Conservation (phyloP, 2,888 invertebrate genomes). For the Melikaiella ostensackeni region DNA sequence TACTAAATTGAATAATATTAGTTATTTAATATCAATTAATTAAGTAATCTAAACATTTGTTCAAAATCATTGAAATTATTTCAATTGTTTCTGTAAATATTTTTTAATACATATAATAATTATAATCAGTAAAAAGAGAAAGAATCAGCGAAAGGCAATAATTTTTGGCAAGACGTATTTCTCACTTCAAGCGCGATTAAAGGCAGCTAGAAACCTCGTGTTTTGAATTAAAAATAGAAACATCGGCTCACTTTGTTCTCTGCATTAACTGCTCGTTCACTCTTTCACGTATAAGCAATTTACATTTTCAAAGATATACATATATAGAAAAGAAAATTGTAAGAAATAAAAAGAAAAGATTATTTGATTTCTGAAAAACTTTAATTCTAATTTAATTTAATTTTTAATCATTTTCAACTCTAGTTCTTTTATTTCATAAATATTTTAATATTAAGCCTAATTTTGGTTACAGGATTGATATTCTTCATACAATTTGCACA, state of each 20-base stretch:
- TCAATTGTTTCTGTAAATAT: not conserved
- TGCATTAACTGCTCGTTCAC: not conserved
- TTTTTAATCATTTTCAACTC: too few species aligned
- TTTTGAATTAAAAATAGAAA: slow-evolving; percentile 33
- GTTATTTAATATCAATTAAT: not conserved
- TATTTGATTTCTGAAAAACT: not conserved
- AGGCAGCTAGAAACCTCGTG: slow-evolving; percentile 7
- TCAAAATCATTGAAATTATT: not conserved
- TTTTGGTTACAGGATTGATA: too few species aligned
- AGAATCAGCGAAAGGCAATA: not conserved
- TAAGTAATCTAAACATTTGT: not conserved
- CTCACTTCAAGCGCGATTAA: not conserved
- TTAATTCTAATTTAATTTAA: too few species aligned
- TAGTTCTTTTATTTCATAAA: too few species aligned
- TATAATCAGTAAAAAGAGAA: not conserved
- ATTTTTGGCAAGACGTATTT: not conserved
- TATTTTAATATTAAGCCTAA: too few species aligned
- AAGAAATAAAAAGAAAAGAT: not conserved
- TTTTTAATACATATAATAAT: too few species aligned
- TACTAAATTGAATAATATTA: not conserved
- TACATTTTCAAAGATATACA: not conserved
- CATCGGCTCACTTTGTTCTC: slow-evolving; percentile 2
- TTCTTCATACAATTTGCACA: too few species aligned
- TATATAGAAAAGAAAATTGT: not conserved
- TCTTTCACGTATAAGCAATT: not conserved